Evolutionary conservation across 2,797 vertebrate genomes (phyloP).

Genomic region (Selene dorsalis): DNA sequence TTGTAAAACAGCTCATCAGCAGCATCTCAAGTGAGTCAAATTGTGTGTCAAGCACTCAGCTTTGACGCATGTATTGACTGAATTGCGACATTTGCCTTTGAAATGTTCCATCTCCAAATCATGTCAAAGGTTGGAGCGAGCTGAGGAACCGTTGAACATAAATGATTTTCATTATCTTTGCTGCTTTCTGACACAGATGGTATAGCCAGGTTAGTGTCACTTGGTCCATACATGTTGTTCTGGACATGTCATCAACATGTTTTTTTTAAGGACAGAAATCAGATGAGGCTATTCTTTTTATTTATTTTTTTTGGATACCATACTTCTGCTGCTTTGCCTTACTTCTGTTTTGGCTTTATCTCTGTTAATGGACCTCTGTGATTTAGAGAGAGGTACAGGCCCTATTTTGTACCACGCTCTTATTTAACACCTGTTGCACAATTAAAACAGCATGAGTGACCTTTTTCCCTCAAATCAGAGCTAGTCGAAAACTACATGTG

Average conservation of each 20-base stretch:
- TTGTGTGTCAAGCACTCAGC: conserved; percentile 38
- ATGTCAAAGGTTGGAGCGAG: conserved; percentile 11
- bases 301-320: too few relatives aligned
- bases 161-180: conserved; percentile 23
- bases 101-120: conserved; percentile 31
- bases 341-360: conserved; percentile 5
- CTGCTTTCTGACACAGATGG: not conserved
- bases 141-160: conserved; percentile 29
- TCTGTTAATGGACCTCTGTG: not conserved
- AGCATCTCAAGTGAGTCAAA: conserved; percentile 52
- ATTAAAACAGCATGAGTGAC: conserved; percentile 27
- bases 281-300: too few relatives aligned
- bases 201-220: not conserved
- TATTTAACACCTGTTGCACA: conserved; percentile 37
- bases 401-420: conserved; percentile 13
- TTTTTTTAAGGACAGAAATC: not conserved
- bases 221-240: not conserved
- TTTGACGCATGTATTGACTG: conserved; percentile 28
- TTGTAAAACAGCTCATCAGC: conserved; percentile 61
- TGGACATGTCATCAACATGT: not conserved
- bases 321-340: not conserved
- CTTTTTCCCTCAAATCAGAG: conserved; percentile 21
- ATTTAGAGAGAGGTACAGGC: not conserved
- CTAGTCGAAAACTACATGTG: conserved; percentile 33
- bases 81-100: conserved; percentile 51